These are phyloP conservation scores for Pyrrhia umbra DNA, from an alignment of 2,888 invertebrate genomes.

Conservation along the genomic window DNA sequence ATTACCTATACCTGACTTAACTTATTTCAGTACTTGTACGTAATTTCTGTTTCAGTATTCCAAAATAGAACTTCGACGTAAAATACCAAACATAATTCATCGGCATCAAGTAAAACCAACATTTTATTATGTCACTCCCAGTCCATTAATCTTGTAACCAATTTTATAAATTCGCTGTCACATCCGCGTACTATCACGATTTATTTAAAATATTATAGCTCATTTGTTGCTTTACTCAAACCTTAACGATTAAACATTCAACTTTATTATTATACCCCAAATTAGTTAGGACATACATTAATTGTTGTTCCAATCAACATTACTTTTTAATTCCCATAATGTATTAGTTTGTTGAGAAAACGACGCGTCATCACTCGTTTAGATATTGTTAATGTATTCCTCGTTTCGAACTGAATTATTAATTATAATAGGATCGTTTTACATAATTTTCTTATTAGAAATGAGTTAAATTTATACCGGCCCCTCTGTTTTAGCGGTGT, in stretches of 20 bases:
- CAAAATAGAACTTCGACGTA: neutral
- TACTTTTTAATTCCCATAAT: conserved; percentile 54
- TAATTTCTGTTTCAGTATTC: conserved; percentile 21
- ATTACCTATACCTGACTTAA: no score
- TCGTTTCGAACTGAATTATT: conserved; percentile 83
- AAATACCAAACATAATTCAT: conserved; percentile 41
- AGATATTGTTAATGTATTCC: conserved; percentile 73
- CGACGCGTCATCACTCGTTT: conserved; percentile 66
- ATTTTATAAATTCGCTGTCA: conserved; percentile 70
- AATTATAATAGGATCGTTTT: conserved; percentile 85
- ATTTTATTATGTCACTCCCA: conserved; percentile 61
- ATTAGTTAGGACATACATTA: conserved; percentile 55
- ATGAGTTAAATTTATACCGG: conserved; percentile 83
- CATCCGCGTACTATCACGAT: conserved; percentile 68
- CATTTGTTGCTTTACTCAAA: conserved; percentile 45
- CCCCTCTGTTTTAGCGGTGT: conserved; percentile 87
- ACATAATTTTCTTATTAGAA: conserved; percentile 89
- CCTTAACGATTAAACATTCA: conserved; percentile 39
- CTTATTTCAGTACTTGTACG: no score
- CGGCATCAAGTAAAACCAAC: conserved; percentile 56
- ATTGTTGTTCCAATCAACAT: conserved; percentile 61
- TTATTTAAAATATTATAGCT: conserved; percentile 64
- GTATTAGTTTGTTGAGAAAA: conserved; percentile 61
- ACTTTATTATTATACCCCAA: conserved; percentile 41
- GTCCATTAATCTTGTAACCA: conserved; percentile 69